phyloP scores from a whole-genome alignment of 1,140 invertebrate genomes.

The Drosophila pectinifera region DNA sequence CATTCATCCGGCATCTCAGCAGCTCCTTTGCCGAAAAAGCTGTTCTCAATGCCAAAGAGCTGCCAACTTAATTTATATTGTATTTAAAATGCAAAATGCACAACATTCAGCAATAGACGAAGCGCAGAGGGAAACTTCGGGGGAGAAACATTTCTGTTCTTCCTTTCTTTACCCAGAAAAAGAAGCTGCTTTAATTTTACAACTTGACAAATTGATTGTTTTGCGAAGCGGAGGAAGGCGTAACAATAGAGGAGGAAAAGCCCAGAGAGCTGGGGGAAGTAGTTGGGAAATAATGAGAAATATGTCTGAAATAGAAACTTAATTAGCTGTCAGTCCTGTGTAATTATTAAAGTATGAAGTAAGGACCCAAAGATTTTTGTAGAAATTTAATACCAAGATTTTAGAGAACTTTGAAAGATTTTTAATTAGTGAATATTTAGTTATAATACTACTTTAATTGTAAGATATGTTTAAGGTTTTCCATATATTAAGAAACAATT shows the following conservation, averaged over 20 bases:
- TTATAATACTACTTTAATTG: too few species aligned
- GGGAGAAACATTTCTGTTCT: neutral
- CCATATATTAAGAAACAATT: too few species aligned
- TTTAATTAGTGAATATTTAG: too few species aligned
- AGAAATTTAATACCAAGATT: neutral
- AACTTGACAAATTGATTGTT: constrained; percentile 79
- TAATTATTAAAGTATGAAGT: neutral
- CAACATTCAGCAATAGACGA: constrained; percentile 43
- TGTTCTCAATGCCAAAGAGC: constrained; percentile 50
- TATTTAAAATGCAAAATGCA: constrained; percentile 71
- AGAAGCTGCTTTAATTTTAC: constrained; percentile 62
- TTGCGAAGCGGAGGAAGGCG: constrained; percentile 20
- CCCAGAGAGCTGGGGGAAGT: neutral
- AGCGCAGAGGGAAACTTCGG: neutral
- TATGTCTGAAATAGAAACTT: neutral
- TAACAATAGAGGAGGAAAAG: neutral
- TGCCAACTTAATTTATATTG: constrained; percentile 80
- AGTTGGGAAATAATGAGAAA: constrained; percentile 1
- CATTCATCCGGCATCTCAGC: constrained; percentile 47
- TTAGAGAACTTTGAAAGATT: too few species aligned
- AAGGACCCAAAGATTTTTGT: neutral
- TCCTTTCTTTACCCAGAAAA: neutral
- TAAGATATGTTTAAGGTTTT: too few species aligned
- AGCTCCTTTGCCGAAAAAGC: constrained; percentile 46
- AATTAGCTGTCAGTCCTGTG: neutral